A percentile compares a stretch with the other conserved stretches of the same genome.
Conservation (phyloP, 2,113 vertebrate species). For the Lipophrys pholis region DNA sequence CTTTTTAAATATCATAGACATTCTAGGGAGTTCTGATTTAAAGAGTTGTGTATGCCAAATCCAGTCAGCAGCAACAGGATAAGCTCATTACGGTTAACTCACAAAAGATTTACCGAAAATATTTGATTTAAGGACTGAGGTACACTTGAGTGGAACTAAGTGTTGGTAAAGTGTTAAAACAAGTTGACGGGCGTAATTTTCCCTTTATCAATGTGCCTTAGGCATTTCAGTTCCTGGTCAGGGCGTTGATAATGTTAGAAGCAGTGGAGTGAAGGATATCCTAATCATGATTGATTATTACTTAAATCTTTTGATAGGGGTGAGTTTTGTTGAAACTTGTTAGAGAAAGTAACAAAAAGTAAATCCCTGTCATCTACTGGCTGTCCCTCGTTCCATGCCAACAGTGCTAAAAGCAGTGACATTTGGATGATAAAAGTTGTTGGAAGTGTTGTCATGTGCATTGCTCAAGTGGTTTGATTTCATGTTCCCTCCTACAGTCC, state of each 20-base stretch:
- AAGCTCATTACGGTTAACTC: too few species aligned
- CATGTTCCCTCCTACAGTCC: too few species aligned
- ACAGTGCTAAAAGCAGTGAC: neutral
- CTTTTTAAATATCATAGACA: too few species aligned
- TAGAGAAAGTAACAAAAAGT: neutral
- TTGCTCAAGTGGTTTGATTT: too few species aligned
- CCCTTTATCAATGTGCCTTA: neutral
- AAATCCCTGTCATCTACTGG: neutral
- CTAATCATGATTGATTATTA: neutral
- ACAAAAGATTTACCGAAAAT: neutral
- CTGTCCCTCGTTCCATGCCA: neutral
- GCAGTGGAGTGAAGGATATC: neutral
- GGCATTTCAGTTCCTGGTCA: neutral
- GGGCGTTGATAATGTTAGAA: neutral
- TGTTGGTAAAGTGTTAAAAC: neutral
- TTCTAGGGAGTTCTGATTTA: too few species aligned
- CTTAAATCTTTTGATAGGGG: neutral
- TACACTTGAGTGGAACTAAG: neutral
- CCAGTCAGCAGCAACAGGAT: too few species aligned
- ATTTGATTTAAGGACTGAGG: slow-evolving; percentile 3
- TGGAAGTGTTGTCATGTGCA: too few species aligned
- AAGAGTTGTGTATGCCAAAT: too few species aligned
- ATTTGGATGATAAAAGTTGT: neutral
- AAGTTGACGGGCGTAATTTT: neutral
- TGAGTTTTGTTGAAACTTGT: neutral